phyloP scores from a whole-genome alignment of 2,113 vertebrate genomes.

The Phalacrocorax pelagicus region DNA sequence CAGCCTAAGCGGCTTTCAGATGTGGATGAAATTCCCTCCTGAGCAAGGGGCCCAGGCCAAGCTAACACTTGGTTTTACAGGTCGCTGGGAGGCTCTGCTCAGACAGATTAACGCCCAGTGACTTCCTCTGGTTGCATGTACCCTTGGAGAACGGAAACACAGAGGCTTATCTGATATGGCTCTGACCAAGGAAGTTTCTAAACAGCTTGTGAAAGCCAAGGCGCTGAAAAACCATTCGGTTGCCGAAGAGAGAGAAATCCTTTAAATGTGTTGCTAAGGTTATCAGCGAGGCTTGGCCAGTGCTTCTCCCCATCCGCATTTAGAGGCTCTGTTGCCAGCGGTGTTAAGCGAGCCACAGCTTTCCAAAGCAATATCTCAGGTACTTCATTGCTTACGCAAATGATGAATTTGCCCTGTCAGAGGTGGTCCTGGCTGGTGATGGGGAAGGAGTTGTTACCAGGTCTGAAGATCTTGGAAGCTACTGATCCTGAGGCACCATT shows the following conservation, averaged over 20 bases:
- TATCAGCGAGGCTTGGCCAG: not conserved
- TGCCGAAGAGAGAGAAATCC: not conserved
- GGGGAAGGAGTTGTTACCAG: not conserved
- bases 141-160: not conserved
- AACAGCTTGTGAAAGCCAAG: not conserved
- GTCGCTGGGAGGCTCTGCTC: not conserved
- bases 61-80: not conserved
- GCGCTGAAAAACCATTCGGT: not conserved
- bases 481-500: not conserved
- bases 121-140: not conserved
- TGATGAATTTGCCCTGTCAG: not conserved
- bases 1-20: not conserved
- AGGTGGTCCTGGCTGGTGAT: not conserved
- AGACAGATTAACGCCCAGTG: not conserved
- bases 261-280: not conserved
- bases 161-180: not conserved
- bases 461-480: not conserved
- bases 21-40: not conserved
- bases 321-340: rapidly evolving
- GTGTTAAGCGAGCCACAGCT: not conserved
- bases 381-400: not conserved
- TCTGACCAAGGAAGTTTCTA: not conserved
- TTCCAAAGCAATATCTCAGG: not conserved
- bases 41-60: not conserved
- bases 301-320: not conserved